A percentile compares a stretch with the other conserved stretches of the same genome.
These are phyloP conservation scores for Matsumyia berberina DNA, from an alignment of 2,888 invertebrate genomes.

Conservation along the genomic window DNA sequence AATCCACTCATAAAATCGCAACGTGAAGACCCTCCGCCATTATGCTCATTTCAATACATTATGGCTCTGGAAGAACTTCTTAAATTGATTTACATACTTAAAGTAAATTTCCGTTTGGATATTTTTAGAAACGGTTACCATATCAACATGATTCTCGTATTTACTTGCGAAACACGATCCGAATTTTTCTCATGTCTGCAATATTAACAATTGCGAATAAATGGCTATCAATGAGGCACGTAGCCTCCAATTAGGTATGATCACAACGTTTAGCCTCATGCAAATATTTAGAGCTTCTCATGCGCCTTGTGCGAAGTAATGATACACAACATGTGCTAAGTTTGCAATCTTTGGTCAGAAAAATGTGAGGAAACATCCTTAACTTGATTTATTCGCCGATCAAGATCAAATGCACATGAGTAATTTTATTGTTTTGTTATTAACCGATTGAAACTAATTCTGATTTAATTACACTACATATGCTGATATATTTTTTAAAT, in stretches of 20 bases:
- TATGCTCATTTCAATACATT: neutral
- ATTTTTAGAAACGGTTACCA: slow-evolving; percentile 14
- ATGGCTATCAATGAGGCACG: neutral
- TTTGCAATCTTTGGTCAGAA: neutral
- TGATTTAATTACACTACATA: too few species aligned
- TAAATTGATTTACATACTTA: neutral
- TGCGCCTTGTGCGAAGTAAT: neutral
- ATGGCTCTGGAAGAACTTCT: neutral
- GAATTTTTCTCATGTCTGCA: slow-evolving; percentile 12
- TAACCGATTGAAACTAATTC: too few species aligned
- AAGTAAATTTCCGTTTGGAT: slow-evolving; percentile 1
- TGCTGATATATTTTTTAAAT: too few species aligned
- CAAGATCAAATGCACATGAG: too few species aligned
- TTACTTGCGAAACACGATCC: slow-evolving; percentile 29
- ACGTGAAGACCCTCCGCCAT: too few species aligned
- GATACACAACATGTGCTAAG: too few species aligned
- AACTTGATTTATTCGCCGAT: too few species aligned
- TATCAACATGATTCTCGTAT: neutral
- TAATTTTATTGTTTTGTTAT: too few species aligned
- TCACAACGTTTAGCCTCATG: slow-evolving; percentile 12
- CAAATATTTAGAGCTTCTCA: slow-evolving; percentile 15
- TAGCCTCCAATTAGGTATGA: slow-evolving; percentile 2
- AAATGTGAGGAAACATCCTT: too few species aligned
- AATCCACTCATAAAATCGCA: too few species aligned
- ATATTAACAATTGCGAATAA: slow-evolving; percentile 5